phyloP scores from a whole-genome alignment of 2,113 vertebrate genomes.

The Corvus hawaiiensis region DNA sequence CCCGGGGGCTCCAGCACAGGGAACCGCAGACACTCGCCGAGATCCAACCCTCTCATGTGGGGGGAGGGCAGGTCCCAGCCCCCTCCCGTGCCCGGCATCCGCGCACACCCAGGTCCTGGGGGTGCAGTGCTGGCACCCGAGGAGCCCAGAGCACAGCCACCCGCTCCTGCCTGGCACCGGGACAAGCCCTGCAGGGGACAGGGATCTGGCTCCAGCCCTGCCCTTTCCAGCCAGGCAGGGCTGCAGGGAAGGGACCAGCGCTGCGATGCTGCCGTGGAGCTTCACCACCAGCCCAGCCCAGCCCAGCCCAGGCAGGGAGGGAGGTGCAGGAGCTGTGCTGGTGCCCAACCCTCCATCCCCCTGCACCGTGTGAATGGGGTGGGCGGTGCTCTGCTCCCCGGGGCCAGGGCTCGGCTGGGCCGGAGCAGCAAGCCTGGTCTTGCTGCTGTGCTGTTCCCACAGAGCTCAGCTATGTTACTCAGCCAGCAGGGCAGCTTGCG shows the following conservation, averaged over 20 bases:
- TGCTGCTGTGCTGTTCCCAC: constrained; percentile 63
- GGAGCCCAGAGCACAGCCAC: neutral
- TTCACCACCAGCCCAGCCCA: neutral
- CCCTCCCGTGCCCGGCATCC: neutral
- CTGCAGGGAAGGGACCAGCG: neutral
- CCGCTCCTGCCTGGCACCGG: neutral
- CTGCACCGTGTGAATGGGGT: constrained; percentile 54
- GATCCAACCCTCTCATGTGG: neutral
- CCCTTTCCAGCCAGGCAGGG: neutral
- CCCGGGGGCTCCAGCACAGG: neutral
- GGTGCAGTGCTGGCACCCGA: neutral
- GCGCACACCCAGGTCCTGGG: neutral
- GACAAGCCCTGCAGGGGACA: neutral
- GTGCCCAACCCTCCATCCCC: neutral
- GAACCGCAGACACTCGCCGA: neutral
- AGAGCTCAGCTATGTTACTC: constrained; percentile 53
- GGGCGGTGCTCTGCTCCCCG: neutral
- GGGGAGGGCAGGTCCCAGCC: neutral
- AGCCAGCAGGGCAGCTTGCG: constrained; percentile 63
- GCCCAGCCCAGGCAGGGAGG: neutral
- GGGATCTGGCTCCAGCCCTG: constrained; percentile 19
- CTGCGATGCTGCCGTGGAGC: neutral
- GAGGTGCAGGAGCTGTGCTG: neutral
- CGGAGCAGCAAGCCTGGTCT: constrained; percentile 65
- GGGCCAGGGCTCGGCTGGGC: constrained; percentile 61